Conservation (phyloP, 2,888 invertebrate genomes). For the Latrodectus hesperus region DNA sequence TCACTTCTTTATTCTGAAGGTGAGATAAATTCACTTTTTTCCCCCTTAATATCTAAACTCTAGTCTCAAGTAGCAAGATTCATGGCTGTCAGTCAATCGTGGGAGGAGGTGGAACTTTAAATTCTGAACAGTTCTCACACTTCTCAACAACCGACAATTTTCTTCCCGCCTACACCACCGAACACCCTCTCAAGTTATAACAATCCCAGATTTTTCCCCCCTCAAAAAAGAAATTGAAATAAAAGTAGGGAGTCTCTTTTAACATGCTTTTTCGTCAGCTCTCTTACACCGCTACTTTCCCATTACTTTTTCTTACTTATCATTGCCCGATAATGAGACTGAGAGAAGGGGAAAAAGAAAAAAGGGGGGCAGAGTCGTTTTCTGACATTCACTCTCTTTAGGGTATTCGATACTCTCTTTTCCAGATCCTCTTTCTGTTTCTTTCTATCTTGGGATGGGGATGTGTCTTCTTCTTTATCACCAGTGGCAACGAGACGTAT, state of each 20-base stretch:
- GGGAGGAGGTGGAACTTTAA: too few species aligned
- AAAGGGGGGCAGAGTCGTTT: background rate
- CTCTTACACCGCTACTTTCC: background rate
- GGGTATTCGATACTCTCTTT: background rate
- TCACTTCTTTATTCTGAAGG: too few species aligned
- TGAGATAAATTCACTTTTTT: too few species aligned
- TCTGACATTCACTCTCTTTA: background rate
- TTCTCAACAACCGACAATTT: background rate
- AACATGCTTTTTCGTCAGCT: background rate
- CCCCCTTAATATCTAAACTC: too few species aligned
- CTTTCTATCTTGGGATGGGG: background rate
- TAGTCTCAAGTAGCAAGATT: too few species aligned
- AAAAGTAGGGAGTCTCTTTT: too few species aligned
- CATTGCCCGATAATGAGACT: slow-evolving; percentile 7
- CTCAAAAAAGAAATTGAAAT: too few species aligned
- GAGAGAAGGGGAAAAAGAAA: background rate
- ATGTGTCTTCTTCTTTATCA: background rate
- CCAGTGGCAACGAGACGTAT: background rate
- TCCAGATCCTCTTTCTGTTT: background rate
- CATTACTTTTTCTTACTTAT: background rate
- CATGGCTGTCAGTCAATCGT: too few species aligned
- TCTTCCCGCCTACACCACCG: too few species aligned
- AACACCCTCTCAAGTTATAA: too few species aligned
- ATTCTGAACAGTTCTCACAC: background rate
- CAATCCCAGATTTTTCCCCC: too few species aligned